phyloP scores from a whole-genome alignment of 2,888 invertebrate genomes.

The Calephelis perditalis region DNA sequence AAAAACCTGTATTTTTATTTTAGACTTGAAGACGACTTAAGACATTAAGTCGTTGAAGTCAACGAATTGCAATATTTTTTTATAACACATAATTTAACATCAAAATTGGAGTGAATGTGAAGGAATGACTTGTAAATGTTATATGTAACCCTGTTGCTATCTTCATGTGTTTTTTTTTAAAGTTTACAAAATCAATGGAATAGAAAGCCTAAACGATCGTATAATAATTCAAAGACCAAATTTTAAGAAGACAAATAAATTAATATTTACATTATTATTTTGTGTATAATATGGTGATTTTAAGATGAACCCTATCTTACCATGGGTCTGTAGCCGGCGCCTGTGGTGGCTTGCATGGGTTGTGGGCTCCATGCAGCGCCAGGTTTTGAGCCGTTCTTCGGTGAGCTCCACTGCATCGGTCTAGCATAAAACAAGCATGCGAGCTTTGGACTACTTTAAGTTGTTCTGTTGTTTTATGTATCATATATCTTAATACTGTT shows the following conservation, averaged over 20 bases:
- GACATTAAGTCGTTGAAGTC: background rate
- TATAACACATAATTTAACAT: background rate
- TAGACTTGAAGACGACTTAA: no score
- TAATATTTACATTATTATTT: no score
- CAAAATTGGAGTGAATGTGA: no score
- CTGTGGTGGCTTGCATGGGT: conserved; percentile 93
- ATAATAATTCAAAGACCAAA: no score
- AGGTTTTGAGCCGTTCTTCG: conserved; percentile 90
- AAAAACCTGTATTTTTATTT: background rate
- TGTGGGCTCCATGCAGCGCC: conserved; percentile 90
- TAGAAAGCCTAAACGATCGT: no score
- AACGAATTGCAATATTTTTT: background rate
- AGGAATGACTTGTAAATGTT: no score
- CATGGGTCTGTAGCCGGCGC: conserved; percentile 92
- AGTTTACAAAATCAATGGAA: no score
- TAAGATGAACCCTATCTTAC: conserved; percentile 65
- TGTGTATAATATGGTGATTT: no score
- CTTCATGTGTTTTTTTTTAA: no score
- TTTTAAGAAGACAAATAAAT: no score
- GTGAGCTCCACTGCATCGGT: conserved; percentile 94
- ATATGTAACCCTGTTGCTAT: no score
- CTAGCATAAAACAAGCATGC: conserved; percentile 60
- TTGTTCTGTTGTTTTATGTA: conserved; percentile 17
- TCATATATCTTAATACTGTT: background rate
- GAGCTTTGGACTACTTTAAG: conserved; percentile 24